Evolutionary conservation across 2,888 invertebrate genomes (phyloP).

Genomic region (Lasioglossum calceatum): DNA sequence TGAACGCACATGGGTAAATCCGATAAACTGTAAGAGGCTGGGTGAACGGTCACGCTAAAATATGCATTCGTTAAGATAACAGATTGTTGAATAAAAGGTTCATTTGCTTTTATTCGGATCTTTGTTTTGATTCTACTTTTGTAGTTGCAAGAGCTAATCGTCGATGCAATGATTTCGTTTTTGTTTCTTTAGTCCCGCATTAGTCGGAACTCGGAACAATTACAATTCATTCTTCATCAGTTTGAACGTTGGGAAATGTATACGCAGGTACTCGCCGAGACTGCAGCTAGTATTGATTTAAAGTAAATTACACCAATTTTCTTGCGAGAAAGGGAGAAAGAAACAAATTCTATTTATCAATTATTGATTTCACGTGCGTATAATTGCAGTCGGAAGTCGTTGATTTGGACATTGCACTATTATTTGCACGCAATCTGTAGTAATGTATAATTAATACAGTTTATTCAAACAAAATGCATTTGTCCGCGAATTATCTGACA

Average conservation of each 20-base stretch:
- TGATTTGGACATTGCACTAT: no score
- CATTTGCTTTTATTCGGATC: slow-evolving; percentile 16
- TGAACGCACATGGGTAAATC: slow-evolving; percentile 1
- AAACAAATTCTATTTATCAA: not conserved
- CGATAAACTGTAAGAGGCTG: slow-evolving; percentile 30
- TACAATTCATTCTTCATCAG: no score
- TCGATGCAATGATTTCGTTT: not conserved
- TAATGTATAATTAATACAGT: not conserved
- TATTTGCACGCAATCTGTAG: no score
- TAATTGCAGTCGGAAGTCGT: no score
- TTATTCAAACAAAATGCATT: not conserved
- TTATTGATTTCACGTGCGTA: no score
- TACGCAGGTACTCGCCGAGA: no score
- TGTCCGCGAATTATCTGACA: not conserved
- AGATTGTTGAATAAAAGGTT: not conserved
- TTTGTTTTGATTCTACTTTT: slow-evolving; percentile 11
- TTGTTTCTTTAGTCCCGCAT: not conserved
- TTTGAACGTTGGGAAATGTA: no score
- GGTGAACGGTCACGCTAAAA: slow-evolving; percentile 45
- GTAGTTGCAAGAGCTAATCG: not conserved
- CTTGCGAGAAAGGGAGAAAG: not conserved
- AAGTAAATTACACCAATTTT: not conserved
- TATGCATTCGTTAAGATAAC: slow-evolving; percentile 29
- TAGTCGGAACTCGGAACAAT: no score
- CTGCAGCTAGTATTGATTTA: not conserved